Conservation (phyloP, 2,797 vertebrate genomes). For the Neopelma chrysocephalum region DNA sequence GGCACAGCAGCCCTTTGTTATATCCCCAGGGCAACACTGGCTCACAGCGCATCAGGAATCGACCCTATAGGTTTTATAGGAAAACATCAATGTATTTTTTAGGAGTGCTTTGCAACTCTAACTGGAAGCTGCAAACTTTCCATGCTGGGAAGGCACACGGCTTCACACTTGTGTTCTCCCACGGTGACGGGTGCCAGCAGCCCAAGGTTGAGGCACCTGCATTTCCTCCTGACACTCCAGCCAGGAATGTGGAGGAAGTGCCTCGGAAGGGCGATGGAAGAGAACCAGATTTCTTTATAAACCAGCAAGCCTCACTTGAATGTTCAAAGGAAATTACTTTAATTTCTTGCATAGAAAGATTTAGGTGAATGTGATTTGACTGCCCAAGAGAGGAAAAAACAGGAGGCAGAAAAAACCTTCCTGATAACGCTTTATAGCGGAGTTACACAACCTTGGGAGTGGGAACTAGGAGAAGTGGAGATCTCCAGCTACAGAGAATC, state of each 20-base stretch:
- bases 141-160: background rate
- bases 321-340: conserved; percentile 37
- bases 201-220: conserved; percentile 1
- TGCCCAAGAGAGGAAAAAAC: conserved; percentile 9
- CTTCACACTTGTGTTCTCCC: background rate
- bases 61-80: background rate
- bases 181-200: background rate
- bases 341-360: background rate
- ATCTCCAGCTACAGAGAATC: background rate
- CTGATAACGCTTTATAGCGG: background rate
- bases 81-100: background rate
- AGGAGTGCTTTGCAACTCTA: background rate
- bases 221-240: background rate
- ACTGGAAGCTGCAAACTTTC: background rate
- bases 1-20: background rate
- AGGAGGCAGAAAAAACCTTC: background rate
- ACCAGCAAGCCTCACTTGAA: background rate
- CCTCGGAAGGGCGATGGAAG: conserved; percentile 36
- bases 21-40: fast-evolving
- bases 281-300: conserved; percentile 12
- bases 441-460: background rate
- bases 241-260: conserved; percentile 38
- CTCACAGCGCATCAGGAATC: background rate
- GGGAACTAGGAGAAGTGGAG: background rate
- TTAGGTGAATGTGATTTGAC: background rate